Conservation (phyloP, 2,113 vertebrate genomes). For the Gavialis gangeticus region DNA sequence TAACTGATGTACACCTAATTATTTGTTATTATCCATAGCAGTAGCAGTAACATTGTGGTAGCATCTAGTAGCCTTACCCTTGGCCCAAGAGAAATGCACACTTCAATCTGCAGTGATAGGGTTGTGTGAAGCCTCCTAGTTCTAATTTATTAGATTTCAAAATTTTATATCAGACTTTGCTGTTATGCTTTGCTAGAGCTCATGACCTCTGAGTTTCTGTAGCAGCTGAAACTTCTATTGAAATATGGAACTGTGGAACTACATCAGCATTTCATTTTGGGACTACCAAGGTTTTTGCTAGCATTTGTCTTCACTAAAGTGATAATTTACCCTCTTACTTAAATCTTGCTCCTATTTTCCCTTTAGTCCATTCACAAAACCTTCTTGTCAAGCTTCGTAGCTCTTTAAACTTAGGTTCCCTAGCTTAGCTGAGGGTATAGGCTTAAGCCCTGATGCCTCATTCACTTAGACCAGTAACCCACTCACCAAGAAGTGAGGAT, state of each 20-base stretch:
- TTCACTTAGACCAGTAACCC: no score
- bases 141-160: neutral
- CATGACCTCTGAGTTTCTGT: neutral
- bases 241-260: neutral
- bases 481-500: no score
- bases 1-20: neutral
- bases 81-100: neutral
- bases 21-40: neutral
- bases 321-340: neutral
- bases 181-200: neutral
- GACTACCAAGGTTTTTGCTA: neutral
- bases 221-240: neutral
- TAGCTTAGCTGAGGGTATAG: no score
- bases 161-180: neutral
- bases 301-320: neutral
- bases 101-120: neutral
- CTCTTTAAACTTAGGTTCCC: neutral
- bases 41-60: neutral
- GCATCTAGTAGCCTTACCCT: neutral
- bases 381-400: neutral
- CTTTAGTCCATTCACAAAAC: neutral
- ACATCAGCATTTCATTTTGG: neutral
- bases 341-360: rapidly evolving
- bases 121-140: neutral
- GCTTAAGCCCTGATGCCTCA: no score